Evolutionary conservation across 2,888 invertebrate species (phyloP).

Genomic region (Invenusta paracnida): DNA sequence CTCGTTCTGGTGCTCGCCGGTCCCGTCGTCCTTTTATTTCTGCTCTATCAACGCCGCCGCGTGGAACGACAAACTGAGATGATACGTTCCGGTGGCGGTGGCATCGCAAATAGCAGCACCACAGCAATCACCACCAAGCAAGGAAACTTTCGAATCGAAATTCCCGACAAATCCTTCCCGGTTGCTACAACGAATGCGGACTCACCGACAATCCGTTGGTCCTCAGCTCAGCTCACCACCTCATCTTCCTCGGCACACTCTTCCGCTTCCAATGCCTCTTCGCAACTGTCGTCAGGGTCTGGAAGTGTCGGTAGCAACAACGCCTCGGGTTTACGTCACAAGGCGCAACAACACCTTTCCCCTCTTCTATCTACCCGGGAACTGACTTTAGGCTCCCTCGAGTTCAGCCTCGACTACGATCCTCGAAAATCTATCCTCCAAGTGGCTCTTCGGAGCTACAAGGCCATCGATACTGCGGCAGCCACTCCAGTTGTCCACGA

Average conservation of each 20-base stretch:
- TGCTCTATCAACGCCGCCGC: neutral
- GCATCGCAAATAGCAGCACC: too few species aligned
- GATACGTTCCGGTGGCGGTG: too few species aligned
- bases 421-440: neutral
- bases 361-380: neutral
- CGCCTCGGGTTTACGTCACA: neutral
- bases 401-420: neutral
- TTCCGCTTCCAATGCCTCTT: neutral
- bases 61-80: neutral
- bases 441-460: neutral
- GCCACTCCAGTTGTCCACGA: too few species aligned
- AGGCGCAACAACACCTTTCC: neutral
- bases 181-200: neutral
- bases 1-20: neutral
- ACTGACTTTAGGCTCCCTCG: neutral
- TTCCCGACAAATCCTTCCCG: neutral
- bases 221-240: conserved; percentile 8
- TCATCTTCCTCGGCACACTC: neutral
- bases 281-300: neutral
- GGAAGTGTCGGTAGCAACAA: neutral
- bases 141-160: neutral
- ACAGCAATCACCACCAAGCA: too few species aligned
- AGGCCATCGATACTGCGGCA: too few species aligned
- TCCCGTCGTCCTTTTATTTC: neutral
- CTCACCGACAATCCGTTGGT: conserved; percentile 2